Percentiles rank a stretch among this genome's conserved stretches.
Conservation (phyloP, 2,888 invertebrate species). For the Halictus ligatus region DNA sequence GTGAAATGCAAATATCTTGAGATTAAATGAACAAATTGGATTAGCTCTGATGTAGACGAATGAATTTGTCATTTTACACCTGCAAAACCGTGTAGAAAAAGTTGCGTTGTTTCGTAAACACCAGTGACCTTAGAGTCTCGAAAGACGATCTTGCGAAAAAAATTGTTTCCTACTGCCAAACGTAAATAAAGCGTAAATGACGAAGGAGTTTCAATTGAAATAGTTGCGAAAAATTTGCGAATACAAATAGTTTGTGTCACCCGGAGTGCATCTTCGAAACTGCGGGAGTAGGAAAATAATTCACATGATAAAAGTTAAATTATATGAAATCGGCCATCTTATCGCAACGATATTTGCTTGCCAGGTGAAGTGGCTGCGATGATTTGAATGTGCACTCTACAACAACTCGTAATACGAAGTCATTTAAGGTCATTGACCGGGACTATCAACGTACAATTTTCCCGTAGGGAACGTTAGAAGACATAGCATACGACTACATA, state of each 20-base stretch:
- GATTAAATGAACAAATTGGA: too few relatives aligned
- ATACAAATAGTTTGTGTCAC: not conserved
- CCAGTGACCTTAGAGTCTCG: too few relatives aligned
- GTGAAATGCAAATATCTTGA: too few relatives aligned
- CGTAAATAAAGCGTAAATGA: too few relatives aligned
- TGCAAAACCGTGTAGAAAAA: too few relatives aligned
- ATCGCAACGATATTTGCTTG: not conserved
- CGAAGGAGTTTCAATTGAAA: not conserved
- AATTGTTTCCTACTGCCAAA: too few relatives aligned
- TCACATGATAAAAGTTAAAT: not conserved
- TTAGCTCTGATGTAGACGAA: too few relatives aligned
- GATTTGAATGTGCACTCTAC: not conserved
- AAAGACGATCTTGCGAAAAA: too few relatives aligned
- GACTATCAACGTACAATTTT: not conserved
- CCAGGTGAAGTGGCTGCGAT: not conserved
- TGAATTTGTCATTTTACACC: too few relatives aligned
- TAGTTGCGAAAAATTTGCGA: not conserved
- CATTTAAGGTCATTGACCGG: constrained; percentile 7
- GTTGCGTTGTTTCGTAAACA: too few relatives aligned
- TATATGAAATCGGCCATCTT: not conserved
- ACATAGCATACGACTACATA: not conserved
- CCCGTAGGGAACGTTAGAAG: not conserved
- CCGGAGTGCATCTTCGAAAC: not conserved
- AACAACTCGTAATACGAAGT: constrained; percentile 8
- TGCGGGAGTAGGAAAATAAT: not conserved